Evolutionary conservation across 1,140 invertebrate species (phyloP).

Genomic region (Psix sp.): DNA sequence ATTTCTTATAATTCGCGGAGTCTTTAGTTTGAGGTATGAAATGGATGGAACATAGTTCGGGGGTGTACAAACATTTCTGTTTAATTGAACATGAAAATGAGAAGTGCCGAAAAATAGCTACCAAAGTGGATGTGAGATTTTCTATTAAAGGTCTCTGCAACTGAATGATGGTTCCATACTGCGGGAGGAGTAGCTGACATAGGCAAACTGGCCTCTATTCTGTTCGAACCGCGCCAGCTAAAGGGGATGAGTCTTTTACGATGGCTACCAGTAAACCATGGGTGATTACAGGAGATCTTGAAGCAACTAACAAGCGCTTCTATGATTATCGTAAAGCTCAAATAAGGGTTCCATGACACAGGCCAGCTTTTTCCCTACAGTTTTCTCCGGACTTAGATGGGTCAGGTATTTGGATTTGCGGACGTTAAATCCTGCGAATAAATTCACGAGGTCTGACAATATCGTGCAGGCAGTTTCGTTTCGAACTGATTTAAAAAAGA

Average conservation of each 20-base stretch:
- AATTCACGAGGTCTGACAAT: too few relatives aligned
- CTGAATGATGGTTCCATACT: constrained; percentile 2
- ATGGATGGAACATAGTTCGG: too few relatives aligned
- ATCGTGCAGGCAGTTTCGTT: too few relatives aligned
- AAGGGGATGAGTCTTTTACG: constrained; percentile 1
- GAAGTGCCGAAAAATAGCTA: too few relatives aligned
- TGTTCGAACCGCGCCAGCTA: neutral
- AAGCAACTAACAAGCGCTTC: constrained; percentile 2
- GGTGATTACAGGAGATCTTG: constrained; percentile 7
- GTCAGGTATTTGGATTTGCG: too few relatives aligned
- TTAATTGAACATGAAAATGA: too few relatives aligned
- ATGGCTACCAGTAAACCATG: constrained; percentile 1
- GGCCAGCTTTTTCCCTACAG: constrained; percentile 2
- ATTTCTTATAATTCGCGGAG: too few relatives aligned
- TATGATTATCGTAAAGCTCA: constrained; percentile 2
- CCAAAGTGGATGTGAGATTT: neutral
- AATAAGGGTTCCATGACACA: constrained; percentile 1
- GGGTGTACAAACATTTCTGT: too few relatives aligned
- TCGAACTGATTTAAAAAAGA: too few relatives aligned
- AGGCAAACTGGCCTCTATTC: constrained; percentile 1
- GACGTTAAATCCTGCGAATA: too few relatives aligned
- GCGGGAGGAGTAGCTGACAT: constrained; percentile 5
- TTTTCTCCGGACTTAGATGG: too few relatives aligned
- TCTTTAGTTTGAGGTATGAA: too few relatives aligned
- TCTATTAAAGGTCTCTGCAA: neutral